Evolutionary conservation across 1,140 invertebrate genomes (phyloP), one percentile per base, ranked within the genome.

Genomic region (Philopotamus ludificatus): DNA sequence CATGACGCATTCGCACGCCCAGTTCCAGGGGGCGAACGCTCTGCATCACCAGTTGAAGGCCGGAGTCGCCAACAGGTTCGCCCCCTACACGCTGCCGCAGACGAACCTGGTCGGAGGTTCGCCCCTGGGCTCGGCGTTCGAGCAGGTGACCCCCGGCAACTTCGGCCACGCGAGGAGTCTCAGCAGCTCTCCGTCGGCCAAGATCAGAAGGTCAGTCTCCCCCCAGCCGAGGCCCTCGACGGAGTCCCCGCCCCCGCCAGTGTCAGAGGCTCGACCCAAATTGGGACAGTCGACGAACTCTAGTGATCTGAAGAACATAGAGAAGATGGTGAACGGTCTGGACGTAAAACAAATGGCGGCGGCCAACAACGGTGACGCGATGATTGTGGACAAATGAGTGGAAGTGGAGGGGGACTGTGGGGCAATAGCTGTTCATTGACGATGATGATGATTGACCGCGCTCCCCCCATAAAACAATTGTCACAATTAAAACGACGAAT

Each of bases 281-380:
- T 77, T 34, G 72, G 74, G 28, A 47, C 73, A 70, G 75, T 81
- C 73, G 74, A 45, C 55, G 18, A 67, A 82, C 60, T 82, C 88
- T 63, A 86, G 86, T 72, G 93, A 96, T 78, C 83, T 97, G 61
- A 95, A 95, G 79, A 95, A 89, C 77, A 97, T 97, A 78, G 94
- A 97, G 78, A 94, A 95, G 75, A 97, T 96, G 94, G 92, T 97
- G 65, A 96, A 96, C 78, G 94, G 93, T 0, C 80, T 97, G 22
- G 93, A 96, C 75, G 87, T 89, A 47, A 89, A 90, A 75, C 74
- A 77, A 63, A 39, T 63, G 45, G 67, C 63, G 1, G 25, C 54
- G 4, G 26, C 63, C 21, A 70, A 69, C 7, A 59, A 26, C 9
- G 54, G 72, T 7, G 71, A 76, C 58, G 65, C 78, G 63, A 77